Base-by-base conservation (phyloP, 1,140 invertebrate genomes). In the Varroa destructor region DNA sequence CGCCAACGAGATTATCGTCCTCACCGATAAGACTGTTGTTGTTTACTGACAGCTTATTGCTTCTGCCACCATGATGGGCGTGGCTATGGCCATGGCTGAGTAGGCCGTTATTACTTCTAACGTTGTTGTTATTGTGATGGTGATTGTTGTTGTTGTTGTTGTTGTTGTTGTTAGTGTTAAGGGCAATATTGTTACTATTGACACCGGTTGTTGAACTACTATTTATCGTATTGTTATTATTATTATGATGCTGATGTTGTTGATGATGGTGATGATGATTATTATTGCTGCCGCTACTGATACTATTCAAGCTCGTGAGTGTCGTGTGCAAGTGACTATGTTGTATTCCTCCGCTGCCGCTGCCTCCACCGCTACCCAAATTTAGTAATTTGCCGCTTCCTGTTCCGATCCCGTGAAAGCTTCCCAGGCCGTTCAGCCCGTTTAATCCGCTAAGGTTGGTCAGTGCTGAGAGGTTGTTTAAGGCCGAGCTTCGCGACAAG, bases 141-240 rank as follows among this genome's bases (percentile, higher is more conserved):
- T 25, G 14, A 46, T 67, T 14, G 61, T 37, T 67, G 61, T 67
- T 67, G 61, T 67, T 67, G 61, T 58, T 58, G 37, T 67, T 67
- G 37, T 67, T 67, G 37, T 67, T 67, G 36, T 37, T 67, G 8
- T n/a, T 67, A 14, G 14, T n/a, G 46, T 67, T n/a, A 37, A 36
- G 1, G 37, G 14, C 2, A 46, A 36, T 1, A 46, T 40, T 40
- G 2, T 40, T 40, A 46, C 46, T 51, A 8, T 5, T 51, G 46
- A 8, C 46, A 8, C 46, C 46, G 46, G 3, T 51, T 51, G 46
- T 51, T 51, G 46, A 51, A 8, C 46, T 51, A 51, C 8, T 51
- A 8, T 51, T 51, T 5, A 51, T 3, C 46, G 46, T 51, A 37
- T 67, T n/a, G 37, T 67, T n/a, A 46, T 67, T n/a, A 37, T 58